Percentiles rank a stretch among this genome's conserved stretches.
These are phyloP conservation scores for Diacarnus erythraeanus DNA, from an alignment of 37 sponge, comb jelly and placozoan species.

Conservation along the genomic window DNA sequence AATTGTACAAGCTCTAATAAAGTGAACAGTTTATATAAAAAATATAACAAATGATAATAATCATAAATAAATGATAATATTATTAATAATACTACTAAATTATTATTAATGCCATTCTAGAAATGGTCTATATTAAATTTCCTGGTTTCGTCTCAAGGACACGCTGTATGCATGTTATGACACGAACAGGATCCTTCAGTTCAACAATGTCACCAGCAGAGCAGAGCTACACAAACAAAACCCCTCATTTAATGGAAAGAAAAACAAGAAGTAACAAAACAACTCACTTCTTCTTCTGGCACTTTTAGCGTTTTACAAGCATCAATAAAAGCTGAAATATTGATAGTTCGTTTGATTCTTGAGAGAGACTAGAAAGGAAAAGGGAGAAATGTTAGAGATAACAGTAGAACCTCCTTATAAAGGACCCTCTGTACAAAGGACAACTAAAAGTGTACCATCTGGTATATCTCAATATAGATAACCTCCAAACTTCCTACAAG, in stretches of 20 bases:
- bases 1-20: too few species aligned
- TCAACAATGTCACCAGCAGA: conserved; percentile 80
- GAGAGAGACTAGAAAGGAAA: conserved; percentile 49
- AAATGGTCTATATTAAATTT: conserved; percentile 5
- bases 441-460: neutral
- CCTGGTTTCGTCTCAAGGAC: conserved; percentile 36
- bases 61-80: too few species aligned
- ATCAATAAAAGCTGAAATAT: conserved; percentile 68
- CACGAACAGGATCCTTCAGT: conserved; percentile 64
- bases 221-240: conserved; percentile 40
- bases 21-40: too few species aligned
- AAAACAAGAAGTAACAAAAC: neutral
- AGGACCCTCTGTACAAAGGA: neutral
- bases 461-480: neutral
- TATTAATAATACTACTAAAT: neutral
- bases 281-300: conserved; percentile 47
- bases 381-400: too few species aligned
- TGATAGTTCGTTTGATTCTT: conserved; percentile 48
- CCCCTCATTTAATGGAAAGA: neutral
- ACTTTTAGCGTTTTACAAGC: conserved; percentile 69
- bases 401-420: too few species aligned
- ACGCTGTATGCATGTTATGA: conserved; percentile 51
- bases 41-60: too few species aligned
- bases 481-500: too few species aligned
- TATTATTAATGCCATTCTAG: neutral